Evolutionary conservation across 2,113 vertebrate species (phyloP).

Genomic region (Chloropsis hardwickii): DNA sequence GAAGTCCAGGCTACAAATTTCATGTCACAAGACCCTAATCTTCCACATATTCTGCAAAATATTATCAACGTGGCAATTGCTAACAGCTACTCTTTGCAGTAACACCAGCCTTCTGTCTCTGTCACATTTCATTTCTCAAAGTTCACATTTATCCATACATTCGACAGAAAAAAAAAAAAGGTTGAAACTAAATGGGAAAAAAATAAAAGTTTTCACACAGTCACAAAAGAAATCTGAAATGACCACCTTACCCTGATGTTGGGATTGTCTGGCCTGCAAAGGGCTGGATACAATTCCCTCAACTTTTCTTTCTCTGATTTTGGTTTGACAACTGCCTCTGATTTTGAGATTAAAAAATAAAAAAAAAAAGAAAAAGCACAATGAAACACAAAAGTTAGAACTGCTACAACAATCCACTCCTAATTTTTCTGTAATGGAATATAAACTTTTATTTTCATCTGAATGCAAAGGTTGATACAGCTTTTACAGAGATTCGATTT

Average conservation of each 20-base stretch:
- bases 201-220: background rate
- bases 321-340: conserved; percentile 75
- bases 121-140: background rate
- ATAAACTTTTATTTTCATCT: background rate
- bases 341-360: background rate
- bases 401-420: background rate
- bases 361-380: background rate
- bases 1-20: background rate
- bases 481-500: background rate
- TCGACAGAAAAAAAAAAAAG: background rate
- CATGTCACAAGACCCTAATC: background rate
- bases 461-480: accelerated
- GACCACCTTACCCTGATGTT: conserved; percentile 74
- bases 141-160: background rate
- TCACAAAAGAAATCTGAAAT: background rate
- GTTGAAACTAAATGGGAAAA: background rate
- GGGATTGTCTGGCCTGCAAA: conserved; percentile 89
- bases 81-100: background rate
- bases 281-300: conserved; percentile 90
- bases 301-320: conserved; percentile 87
- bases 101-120: background rate
- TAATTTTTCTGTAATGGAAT: background rate
- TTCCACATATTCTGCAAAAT: background rate
- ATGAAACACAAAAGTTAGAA: background rate
- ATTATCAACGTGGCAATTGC: accelerated